These are phyloP conservation scores for Hydrotaea cyrtoneurina DNA, from an alignment of 2,888 invertebrate species.

Conservation along the genomic window DNA sequence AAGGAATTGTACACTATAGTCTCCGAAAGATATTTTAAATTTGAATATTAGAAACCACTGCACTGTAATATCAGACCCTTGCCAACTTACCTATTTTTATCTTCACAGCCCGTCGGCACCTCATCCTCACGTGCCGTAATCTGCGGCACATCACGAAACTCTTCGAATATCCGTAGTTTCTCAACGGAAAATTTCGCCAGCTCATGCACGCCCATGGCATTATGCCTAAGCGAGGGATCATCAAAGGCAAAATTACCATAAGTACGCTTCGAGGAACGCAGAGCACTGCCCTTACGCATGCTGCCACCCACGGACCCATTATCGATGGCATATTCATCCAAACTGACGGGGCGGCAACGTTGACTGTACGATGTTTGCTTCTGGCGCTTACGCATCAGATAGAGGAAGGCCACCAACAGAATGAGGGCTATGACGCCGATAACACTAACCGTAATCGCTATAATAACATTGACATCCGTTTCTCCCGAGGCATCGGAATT, in stretches of 20 bases:
- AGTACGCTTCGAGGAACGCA: conserved; percentile 90
- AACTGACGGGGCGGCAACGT: conserved; percentile 92
- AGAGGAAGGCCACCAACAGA: conserved; percentile 87
- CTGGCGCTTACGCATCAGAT: conserved; percentile 90
- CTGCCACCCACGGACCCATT: conserved; percentile 91
- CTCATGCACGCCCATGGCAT: conserved; percentile 88
- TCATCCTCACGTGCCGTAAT: conserved; percentile 90
- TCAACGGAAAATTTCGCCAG: conserved; percentile 88
- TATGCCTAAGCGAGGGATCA: conserved; percentile 88
- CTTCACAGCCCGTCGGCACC: conserved; percentile 92
- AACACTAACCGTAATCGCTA: conserved; percentile 90
- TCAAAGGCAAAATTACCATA: conserved; percentile 96
- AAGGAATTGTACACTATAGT: no score
- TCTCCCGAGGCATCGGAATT: conserved; percentile 71
- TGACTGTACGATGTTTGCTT: conserved; percentile 91
- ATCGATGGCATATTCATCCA: conserved; percentile 94
- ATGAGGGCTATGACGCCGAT: conserved; percentile 90
- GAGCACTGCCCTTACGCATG: conserved; percentile 88
- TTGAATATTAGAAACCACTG: no score
- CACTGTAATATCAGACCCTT: no score
- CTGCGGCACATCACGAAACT: conserved; percentile 91
- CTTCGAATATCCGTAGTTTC: conserved; percentile 87
- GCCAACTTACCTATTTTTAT: conserved; percentile 87
- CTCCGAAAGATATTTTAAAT: no score
- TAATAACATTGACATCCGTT: conserved; percentile 86